Evolutionary conservation across 2,888 invertebrate species (phyloP), one percentile per base, ranked within the genome.

Genomic region (Petrolisthes cinctipes): DNA sequence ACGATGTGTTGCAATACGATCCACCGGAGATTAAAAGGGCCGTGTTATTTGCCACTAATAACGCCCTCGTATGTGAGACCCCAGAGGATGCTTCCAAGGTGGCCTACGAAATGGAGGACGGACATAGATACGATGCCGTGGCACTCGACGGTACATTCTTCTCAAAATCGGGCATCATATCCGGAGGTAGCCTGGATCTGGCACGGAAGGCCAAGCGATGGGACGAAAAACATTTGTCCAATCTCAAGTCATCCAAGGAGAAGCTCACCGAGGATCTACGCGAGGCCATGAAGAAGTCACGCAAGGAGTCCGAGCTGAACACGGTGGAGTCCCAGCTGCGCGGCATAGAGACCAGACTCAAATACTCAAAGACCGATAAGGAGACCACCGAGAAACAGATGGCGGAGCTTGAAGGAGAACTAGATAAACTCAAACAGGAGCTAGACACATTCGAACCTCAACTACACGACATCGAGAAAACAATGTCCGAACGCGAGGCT

Each of bases 91-190:
- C 99, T 0, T 97, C 97, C 93, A 95, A 97, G 92, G 97, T 99
- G 73, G 98, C 98, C 51, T 98, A 97, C 93, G 97, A 97, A 93
- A 95, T 97, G 91, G 97, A 97, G 92, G 95, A 95, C 88, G 92
- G 93, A 0, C 91, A 91, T 68, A 61, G 91, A 9, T 92, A 93
- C 83, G 92, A 97, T 96, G 98, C 99, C 9, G 96, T 99, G 80
- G 98, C 99, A 0, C 94, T 99, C 89, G 99, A 99, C 93, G 99
- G 99, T 88, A 99, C 99, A 0, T 98, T 99, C 93, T 99, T 99
- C 94, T 99, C 99, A 93, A 99, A 99, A 94, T 98, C 98, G 5
- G 99, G 99, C 86, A 97, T 99, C 91, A 99, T 99, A 92, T 99
- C 99, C n/a, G 97, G 97, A n/a, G 97, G 97, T 83, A 97, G 97